Evolutionary conservation across 2,113 vertebrate genomes (phyloP), one percentile per base, ranked within the genome.

Genomic region (Anser brachyrhynchus): DNA sequence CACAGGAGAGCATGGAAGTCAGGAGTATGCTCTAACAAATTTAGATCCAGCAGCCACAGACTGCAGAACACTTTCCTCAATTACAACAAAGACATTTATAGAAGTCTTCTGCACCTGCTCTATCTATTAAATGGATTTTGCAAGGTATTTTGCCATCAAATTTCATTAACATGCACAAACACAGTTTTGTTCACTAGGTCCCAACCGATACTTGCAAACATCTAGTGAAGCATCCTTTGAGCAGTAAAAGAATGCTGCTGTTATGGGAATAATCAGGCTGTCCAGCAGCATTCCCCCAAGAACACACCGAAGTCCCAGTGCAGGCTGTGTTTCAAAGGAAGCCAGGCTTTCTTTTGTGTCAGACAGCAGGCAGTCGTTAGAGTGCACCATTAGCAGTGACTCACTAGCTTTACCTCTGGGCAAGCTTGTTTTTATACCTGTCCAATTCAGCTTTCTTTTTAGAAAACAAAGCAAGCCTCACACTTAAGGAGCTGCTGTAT

Each of bases 221-320:
- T 28, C 23, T 23, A 22, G 9, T 4, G 39, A 85, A 72, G 59
- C 3, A 8, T 26, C 55, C 37, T 64, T 57, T 46, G 55, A 26
- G 28, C 43, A 49, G 12, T 0, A 41, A 35, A 92, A 89, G 23
- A 61, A 65, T 2, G 9, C 28, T 83, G 62, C 49, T 57, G 26
- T 49, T 10, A 52, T 9, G 79, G 57, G 37, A 4, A 4, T 6
- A 10, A 8, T 37, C 51, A 65, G 49, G 62, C 22, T 7, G 2
- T 3, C 9, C 46, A 76, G n/a, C 54, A 81, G 37, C 52, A 64
- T 3, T 41, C 15, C 62, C 41, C 35, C 28, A 26, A 58, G 62
- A 43, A 12, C 0, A 0, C 46, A 41, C 11, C 0, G 0, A 29
- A 81, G 20, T 11, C 17, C 35, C 35, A 21, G 55, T 3, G 16